Conservation (phyloP, 1,140 invertebrate species). For the Fopius arisanus region DNA sequence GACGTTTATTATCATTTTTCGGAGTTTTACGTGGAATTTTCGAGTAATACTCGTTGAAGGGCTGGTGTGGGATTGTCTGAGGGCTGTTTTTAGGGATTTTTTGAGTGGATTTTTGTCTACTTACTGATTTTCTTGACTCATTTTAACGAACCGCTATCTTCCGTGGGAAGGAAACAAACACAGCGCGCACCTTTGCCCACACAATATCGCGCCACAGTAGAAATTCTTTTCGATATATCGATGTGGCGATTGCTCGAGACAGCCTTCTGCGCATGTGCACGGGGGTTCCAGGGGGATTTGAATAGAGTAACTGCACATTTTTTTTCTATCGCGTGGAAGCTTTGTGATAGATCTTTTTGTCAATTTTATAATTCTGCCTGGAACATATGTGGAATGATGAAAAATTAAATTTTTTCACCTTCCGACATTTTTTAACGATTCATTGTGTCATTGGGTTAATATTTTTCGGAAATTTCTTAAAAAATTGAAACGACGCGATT, state of each 20-base stretch:
- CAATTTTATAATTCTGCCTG: too few relatives aligned
- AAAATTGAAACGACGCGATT: too few relatives aligned
- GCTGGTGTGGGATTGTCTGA: background rate
- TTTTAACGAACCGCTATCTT: conserved; percentile 43
- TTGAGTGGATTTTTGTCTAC: conserved; percentile 36
- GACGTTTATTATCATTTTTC: conserved; percentile 23
- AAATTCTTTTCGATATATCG: background rate
- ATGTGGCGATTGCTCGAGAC: background rate
- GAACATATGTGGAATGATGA: too few relatives aligned
- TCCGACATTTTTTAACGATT: too few relatives aligned
- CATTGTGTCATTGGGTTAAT: too few relatives aligned
- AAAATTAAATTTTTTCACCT: too few relatives aligned
- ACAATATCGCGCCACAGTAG: conserved; percentile 37
- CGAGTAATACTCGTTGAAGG: background rate
- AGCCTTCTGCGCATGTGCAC: background rate
- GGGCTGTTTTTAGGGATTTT: background rate
- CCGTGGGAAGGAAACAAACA: conserved; percentile 50
- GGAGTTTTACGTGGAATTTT: background rate
- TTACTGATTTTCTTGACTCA: conserved; percentile 63
- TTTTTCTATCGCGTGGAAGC: too few relatives aligned
- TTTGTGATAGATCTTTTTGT: too few relatives aligned
- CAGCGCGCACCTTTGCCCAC: conserved; percentile 41
- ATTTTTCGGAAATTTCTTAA: too few relatives aligned
- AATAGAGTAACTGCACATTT: too few relatives aligned
- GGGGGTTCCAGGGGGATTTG: background rate